Evolutionary conservation across 1,140 invertebrate species (phyloP).

Genomic region (Chrysopa pallens): DNA sequence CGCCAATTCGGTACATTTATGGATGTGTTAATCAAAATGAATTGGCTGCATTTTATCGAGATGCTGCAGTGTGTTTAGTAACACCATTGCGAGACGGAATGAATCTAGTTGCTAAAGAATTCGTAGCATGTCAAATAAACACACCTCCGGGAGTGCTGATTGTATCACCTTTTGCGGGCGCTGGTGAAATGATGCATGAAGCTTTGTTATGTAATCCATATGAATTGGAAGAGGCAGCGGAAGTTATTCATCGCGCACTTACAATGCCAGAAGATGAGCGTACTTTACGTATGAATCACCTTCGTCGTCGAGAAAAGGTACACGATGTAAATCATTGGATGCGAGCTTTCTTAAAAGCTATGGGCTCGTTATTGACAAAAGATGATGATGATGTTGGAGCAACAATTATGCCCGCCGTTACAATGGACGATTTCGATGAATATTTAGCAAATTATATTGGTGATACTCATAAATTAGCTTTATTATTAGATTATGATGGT

Average conservation of each 20-base stretch:
- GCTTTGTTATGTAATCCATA: conserved; percentile 74
- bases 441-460: conserved; percentile 74
- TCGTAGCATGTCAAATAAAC: conserved; percentile 81
- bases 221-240: conserved; percentile 70
- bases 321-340: conserved; percentile 83
- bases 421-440: conserved; percentile 74
- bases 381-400: conserved; percentile 66
- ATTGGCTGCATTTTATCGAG: conserved; percentile 67
- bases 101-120: conserved; percentile 88
- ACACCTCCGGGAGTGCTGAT: conserved; percentile 72
- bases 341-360: conserved; percentile 68
- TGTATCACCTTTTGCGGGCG: conserved; percentile 77
- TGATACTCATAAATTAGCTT: conserved; percentile 63
- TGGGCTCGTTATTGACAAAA: conserved; percentile 46
- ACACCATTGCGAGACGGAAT: conserved; percentile 79
- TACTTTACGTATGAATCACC: conserved; percentile 67
- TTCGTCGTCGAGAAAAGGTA: conserved; percentile 58
- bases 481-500: conserved; percentile 78
- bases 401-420: conserved; percentile 66
- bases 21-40: conserved; percentile 74
- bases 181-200: conserved; percentile 82
- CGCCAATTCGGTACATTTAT: conserved; percentile 76
- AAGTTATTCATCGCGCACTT: conserved; percentile 68
- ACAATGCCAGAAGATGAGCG: conserved; percentile 83
- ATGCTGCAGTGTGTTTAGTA: conserved; percentile 68